These are phyloP conservation scores for Hippasteria phrygiana DNA, from an alignment of 53 echinoderm and acorn worm species.

Conservation along the genomic window DNA sequence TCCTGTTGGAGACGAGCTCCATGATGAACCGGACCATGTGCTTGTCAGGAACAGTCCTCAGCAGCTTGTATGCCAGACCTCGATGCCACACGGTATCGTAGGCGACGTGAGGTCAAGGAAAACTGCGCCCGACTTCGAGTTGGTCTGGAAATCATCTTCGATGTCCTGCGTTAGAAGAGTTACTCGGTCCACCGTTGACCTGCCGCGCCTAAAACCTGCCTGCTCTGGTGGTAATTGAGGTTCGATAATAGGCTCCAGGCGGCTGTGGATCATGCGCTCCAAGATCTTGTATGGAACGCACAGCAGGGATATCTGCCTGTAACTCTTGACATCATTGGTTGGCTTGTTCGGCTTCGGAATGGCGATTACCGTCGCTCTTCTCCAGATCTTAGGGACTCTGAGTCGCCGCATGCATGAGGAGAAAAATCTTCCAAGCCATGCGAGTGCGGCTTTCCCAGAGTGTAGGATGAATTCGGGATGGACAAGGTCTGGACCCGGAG, in stretches of 20 bases:
- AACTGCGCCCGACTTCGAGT: not conserved
- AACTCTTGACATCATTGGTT: slow-evolving; percentile 6
- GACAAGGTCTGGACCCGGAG: too few species aligned
- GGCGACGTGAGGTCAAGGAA: not conserved
- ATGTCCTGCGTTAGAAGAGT: not conserved
- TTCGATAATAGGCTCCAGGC: not conserved
- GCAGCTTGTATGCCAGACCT: too few species aligned
- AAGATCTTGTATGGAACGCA: too few species aligned
- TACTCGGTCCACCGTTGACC: not conserved
- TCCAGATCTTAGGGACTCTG: slow-evolving; percentile 54
- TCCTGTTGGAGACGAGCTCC: not conserved
- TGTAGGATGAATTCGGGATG: too few species aligned
- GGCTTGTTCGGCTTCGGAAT: slow-evolving; percentile 38
- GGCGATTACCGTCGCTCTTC: not conserved
- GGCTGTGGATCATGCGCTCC: too few species aligned
- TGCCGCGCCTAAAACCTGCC: not conserved
- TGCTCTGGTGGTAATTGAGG: not conserved
- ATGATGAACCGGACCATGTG: not conserved
- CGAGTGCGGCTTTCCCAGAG: too few species aligned
- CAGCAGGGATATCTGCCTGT: too few species aligned
- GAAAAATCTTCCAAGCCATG: too few species aligned
- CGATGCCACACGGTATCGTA: too few species aligned
- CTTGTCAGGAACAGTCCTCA: not conserved
- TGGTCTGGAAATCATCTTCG: not conserved
- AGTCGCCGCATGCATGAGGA: too few species aligned